Evolutionary conservation across 2,113 vertebrate genomes (phyloP).

Genomic region (Heterocephalus glaber): DNA sequence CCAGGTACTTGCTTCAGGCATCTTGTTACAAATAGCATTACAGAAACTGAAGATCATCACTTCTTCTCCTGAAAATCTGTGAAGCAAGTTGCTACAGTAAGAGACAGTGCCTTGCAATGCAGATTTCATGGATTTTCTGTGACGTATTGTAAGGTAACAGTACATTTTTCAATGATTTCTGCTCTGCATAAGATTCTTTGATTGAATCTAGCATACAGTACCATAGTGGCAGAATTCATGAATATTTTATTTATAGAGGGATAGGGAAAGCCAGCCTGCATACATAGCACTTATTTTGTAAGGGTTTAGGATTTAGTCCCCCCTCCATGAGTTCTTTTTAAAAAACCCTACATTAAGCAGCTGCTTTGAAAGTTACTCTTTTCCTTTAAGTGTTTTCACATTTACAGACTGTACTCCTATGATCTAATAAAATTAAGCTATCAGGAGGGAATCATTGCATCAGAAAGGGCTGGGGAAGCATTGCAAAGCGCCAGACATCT

Average conservation of each 20-base stretch:
- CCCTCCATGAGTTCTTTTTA: neutral
- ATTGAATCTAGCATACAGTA: conserved; percentile 56
- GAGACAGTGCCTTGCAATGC: neutral
- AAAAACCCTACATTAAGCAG: conserved; percentile 42
- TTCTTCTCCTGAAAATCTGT: neutral
- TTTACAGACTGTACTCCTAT: conserved; percentile 66
- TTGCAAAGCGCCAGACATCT: conserved; percentile 55
- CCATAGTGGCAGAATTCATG: conserved; percentile 60
- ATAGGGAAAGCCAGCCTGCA: conserved; percentile 41
- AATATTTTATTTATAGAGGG: conserved; percentile 71
- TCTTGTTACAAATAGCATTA: conserved; percentile 2
- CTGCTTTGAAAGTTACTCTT: conserved; percentile 72
- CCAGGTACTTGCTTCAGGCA: neutral
- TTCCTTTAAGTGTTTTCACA: conserved; percentile 73
- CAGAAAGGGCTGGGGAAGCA: conserved; percentile 50
- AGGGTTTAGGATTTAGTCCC: neutral
- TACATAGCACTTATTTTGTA: conserved; percentile 53
- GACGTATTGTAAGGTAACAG: conserved; percentile 56
- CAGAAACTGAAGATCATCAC: neutral
- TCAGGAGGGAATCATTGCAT: conserved; percentile 68
- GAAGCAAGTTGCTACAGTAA: neutral
- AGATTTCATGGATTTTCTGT: conserved; percentile 64
- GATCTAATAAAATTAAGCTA: conserved; percentile 79
- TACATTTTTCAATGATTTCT: conserved; percentile 69
- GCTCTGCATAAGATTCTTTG: conserved; percentile 65